phyloP scores from a whole-genome alignment of 2,888 invertebrate species.

The Molanna angustata region DNA sequence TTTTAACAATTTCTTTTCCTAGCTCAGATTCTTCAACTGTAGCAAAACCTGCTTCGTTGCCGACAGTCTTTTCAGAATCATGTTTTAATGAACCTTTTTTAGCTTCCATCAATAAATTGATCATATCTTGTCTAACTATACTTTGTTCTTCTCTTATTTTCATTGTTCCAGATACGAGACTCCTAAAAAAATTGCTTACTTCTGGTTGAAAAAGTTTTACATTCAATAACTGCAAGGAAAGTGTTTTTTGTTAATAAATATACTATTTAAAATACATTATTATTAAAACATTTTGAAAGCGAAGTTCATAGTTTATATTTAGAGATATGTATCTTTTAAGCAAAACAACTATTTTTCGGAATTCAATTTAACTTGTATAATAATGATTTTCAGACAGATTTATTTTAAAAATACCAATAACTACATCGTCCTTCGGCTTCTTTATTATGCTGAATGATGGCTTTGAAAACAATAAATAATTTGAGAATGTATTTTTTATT shows the following conservation, averaged over 20 bases:
- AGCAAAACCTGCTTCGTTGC: conserved; percentile 42
- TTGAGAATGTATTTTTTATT: no score
- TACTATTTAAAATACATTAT: not conserved
- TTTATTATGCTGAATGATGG: no score
- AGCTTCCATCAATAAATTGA: conserved; percentile 53
- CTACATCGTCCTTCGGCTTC: no score
- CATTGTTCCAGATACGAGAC: conserved; percentile 46
- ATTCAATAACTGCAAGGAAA: conserved; percentile 35
- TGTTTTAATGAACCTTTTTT: conserved; percentile 41
- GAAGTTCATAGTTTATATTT: no score
- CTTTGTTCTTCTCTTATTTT: conserved; percentile 45
- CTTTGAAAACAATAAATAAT: no score
- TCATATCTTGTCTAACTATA: conserved; percentile 54
- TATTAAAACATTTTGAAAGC: no score
- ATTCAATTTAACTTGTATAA: no score
- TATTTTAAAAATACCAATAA: no score
- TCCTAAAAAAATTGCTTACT: conserved; percentile 42
- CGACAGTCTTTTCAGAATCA: conserved; percentile 34
- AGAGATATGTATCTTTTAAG: no score
- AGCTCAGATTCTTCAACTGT: conserved; percentile 45
- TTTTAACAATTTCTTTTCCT: conserved; percentile 38
- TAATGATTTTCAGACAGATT: no score
- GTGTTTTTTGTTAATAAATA: not conserved
- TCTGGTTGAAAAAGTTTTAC: conserved; percentile 41
- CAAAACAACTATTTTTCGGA: no score